Base-by-base conservation (phyloP, 2,113 vertebrate species). In the Garra rufa region DNA sequence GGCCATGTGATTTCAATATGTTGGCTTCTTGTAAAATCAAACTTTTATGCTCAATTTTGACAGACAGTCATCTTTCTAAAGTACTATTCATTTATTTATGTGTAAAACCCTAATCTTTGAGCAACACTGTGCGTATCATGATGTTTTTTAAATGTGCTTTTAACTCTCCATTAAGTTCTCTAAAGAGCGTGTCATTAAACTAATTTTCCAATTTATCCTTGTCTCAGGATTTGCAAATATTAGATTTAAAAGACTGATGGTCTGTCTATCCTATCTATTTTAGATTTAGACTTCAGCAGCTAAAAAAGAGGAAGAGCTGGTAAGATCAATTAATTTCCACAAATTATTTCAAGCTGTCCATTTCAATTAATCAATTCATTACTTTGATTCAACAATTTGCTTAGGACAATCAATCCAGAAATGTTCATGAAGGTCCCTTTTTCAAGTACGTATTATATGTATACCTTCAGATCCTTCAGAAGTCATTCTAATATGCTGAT, bases 91-190 rank as follows among this genome's bases (percentile, higher is more conserved):
- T 71, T 71, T 44, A 71, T 24, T 71, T 24, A 71, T 43, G 69
- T 24, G 5, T 8, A 43, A 43, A 73, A 46, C 41, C 6, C 38
- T 71, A 24, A 24, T 21, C n/a, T 73, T 44, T 24, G 44, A 24
- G 69, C n/a, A 44, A 73, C 41, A 24, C n/a, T 14, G 41, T 73
- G 41, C 13, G 43, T 24, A 44, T 69, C 65, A 73, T 13, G 6
- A 19, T 21, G 65, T 24, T 26, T 73, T 44, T 14, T 34, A 34
- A 71, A 44, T 24, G 21, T 24, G n/a, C 9, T 44, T 71, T 71
- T 71, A 71, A 44, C 41, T 73, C 41, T 44, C 41, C 69, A 73
- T 73, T 73, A 44, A 24, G 69, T 73, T 44, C 21, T 73, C n/a
- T 73, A 73, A 73, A 73, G n/a, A 73, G 69, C 11, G 1, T 73